Percentiles rank a stretch among this genome's conserved stretches.
These are phyloP conservation scores for Tapirus terrestris DNA, from an alignment of 2,113 vertebrate species.

Conservation along the genomic window DNA sequence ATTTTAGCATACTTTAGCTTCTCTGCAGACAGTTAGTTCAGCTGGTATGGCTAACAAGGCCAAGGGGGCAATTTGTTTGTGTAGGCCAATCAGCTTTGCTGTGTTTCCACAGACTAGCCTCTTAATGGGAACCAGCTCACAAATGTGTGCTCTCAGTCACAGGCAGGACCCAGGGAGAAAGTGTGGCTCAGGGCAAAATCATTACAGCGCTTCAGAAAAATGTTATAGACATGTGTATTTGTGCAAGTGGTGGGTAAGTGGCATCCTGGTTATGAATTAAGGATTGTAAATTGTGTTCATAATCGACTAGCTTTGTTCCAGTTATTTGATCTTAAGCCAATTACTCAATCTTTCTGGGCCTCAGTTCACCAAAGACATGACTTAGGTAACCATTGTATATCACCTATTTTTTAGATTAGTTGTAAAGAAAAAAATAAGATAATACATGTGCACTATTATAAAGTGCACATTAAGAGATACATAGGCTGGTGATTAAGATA, in stretches of 20 bases:
- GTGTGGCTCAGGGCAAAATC: background rate
- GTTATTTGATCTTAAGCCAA: background rate
- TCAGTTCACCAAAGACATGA: background rate
- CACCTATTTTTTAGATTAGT: background rate
- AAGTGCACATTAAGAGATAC: background rate
- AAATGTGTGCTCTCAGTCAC: background rate
- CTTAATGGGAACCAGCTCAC: background rate
- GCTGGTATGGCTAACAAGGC: background rate
- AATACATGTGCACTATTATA: background rate
- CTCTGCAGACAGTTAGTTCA: background rate
- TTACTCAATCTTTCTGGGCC: background rate
- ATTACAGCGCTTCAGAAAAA: background rate
- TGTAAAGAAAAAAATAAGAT: background rate
- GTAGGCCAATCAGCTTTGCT: background rate
- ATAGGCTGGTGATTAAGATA: background rate
- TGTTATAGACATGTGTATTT: background rate
- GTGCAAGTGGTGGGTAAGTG: background rate
- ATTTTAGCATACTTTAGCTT: background rate
- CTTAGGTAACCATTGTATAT: background rate
- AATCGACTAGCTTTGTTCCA: background rate
- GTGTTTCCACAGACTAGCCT: background rate
- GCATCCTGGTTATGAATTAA: background rate
- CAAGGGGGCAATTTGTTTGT: background rate
- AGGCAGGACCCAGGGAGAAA: background rate
- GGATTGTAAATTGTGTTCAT: background rate